Evolutionary conservation across 2,797 vertebrate species (phyloP).

Genomic region (Melanotaenia nigrans): DNA sequence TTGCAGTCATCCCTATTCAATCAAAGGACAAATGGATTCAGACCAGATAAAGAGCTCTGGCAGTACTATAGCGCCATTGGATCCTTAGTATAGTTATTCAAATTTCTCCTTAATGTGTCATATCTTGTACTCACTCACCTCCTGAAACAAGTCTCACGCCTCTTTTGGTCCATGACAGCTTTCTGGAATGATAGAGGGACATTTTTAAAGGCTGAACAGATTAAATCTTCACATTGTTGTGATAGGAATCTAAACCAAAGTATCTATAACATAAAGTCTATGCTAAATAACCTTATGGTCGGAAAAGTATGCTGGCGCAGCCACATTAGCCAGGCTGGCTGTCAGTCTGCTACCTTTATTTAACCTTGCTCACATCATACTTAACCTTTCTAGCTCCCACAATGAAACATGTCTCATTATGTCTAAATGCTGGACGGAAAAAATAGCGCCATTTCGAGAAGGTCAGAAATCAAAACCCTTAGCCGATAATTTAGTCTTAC

Average conservation of each 20-base stretch:
- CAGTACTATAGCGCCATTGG: no score
- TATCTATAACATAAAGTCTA: background rate
- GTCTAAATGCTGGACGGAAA: accelerated
- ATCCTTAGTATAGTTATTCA: no score
- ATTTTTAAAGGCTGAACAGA: constrained; percentile 14
- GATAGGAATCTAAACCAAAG: background rate
- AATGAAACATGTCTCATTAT: background rate
- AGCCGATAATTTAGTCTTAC: background rate
- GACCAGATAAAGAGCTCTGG: background rate
- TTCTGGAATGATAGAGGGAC: constrained; percentile 75
- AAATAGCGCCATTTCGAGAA: background rate
- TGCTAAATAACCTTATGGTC: background rate
- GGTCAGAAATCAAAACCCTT: background rate
- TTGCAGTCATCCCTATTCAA: no score
- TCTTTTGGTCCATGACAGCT: constrained; percentile 80
- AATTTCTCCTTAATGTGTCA: no score
- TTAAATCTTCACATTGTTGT: background rate
- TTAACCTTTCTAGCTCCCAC: background rate
- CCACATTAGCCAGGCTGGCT: constrained; percentile 22
- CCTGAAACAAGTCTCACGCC: constrained; percentile 81
- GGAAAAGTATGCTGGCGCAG: background rate
- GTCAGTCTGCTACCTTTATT: constrained; percentile 44
- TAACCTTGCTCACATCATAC: constrained; percentile 68
- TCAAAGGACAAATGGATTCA: background rate
- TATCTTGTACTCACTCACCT: constrained; percentile 68